Evolutionary conservation across 2,113 vertebrate species (phyloP).

Genomic region (Corythaeola cristata): DNA sequence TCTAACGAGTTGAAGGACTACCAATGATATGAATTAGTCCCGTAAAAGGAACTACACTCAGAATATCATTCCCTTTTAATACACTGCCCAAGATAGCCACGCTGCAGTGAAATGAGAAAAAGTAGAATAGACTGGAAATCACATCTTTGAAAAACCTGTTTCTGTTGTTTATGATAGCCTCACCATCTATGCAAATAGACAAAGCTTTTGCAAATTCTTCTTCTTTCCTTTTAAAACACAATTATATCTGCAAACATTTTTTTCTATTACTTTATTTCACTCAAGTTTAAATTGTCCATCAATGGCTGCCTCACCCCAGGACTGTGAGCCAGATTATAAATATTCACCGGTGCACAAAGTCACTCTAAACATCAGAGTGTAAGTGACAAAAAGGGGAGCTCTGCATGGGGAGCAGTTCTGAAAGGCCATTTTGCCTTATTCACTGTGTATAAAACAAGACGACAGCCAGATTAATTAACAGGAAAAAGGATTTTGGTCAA

Average conservation of each 20-base stretch:
- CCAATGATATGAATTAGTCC: not conserved
- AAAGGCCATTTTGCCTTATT: not conserved
- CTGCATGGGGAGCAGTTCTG: not conserved
- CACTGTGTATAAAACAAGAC: not conserved
- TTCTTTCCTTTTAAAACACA: not conserved
- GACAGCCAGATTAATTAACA: not conserved
- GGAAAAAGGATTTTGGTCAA: not conserved
- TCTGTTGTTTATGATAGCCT: not conserved
- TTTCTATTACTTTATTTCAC: not conserved
- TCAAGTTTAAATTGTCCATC: not conserved
- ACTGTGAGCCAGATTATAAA: not conserved
- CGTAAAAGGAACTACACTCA: not conserved
- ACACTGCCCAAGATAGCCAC: not conserved
- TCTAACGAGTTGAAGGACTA: not conserved
- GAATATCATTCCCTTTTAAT: not conserved
- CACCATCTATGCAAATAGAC: not conserved
- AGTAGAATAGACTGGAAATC: not conserved
- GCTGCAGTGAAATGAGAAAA: not conserved
- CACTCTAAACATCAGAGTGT: not conserved
- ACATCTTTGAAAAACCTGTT: not conserved
- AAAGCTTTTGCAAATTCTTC: not conserved
- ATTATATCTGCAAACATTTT: not conserved
- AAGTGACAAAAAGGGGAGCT: not conserved
- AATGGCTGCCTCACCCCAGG: not conserved
- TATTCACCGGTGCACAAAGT: not conserved